Evolutionary conservation across 2,888 invertebrate genomes (phyloP), one percentile per base, ranked within the genome.

Genomic region (Elaeidobius kamerunicus): DNA sequence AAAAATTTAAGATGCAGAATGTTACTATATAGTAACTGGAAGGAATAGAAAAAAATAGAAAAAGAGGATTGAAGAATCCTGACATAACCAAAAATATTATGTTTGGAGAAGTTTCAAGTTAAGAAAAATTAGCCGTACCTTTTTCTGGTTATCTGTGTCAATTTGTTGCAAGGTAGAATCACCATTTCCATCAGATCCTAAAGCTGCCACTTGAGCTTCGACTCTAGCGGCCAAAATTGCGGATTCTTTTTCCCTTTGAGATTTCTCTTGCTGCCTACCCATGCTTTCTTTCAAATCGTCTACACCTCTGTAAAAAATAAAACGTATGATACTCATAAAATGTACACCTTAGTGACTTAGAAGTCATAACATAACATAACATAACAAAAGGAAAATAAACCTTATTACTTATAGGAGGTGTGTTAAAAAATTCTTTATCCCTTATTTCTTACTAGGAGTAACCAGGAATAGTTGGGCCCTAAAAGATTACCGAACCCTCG

Each of bases 221-320:
- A 83, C 83, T 54, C 81, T 77, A 36, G 83, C 83, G n/a, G 84
- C 82, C 28, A 86, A 73, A 52, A 86, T 74, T 7, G 83, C 83
- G 3, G 84, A 76, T 35, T 85, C 81, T 36, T 84, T 78, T 63
- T 86, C 86, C 61, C 85, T 80, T 62, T 80, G 77, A 58, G 78
- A 69, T 41, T 83, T 75, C 56, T 85, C 85, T 30, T 80, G 67
- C 67, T 88, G 86, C 54, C 84, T 78, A 52, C 78, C 77, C 62
- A 80, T 82, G 17, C 83, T 76, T 34, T 82, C 78, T 58, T 83
- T 82, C n/a, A 86, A 79, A 52, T 90, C 89, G 43, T 87, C 86
- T 9, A 88, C 76, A 50, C 84, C 83, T 41, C 68, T 61, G 16
- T n/a, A 44, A 32, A 30, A 23, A 27, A n/a, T 6, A 23, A 6